These are phyloP conservation scores for Caiman crocodilus DNA, from an alignment of 2,797 vertebrate species.

Conservation along the genomic window DNA sequence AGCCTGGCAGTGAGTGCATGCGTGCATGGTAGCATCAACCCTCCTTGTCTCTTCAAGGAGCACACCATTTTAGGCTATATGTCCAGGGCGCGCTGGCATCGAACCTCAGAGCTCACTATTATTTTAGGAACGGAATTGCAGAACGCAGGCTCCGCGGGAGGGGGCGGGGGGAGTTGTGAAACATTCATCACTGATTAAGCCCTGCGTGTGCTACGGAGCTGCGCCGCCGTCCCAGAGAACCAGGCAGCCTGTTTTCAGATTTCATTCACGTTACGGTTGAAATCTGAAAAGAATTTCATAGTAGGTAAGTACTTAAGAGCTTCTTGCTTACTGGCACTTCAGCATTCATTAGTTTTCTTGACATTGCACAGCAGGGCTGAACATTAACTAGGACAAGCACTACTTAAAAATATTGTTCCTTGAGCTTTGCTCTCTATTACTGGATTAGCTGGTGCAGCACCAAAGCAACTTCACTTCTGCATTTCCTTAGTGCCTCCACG, in stretches of 20 bases:
- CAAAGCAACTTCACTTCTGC: background rate
- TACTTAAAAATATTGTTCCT: conserved; percentile 16
- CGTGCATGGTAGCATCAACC: fast-evolving
- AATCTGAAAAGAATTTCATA: background rate
- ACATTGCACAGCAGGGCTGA: conserved; percentile 53
- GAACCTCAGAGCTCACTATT: background rate
- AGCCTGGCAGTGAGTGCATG: background rate
- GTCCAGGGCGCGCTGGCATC: fast-evolving
- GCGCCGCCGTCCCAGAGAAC: fast-evolving
- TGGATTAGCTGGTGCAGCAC: background rate
- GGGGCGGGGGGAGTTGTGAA: background rate
- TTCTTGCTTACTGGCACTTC: conserved; percentile 10
- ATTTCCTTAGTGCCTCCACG: background rate
- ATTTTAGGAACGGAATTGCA: background rate
- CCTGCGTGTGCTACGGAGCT: fast-evolving
- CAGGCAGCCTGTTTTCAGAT: background rate
- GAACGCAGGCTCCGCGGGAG: background rate
- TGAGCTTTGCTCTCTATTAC: conserved; percentile 48
- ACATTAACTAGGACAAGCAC: conserved; percentile 56
- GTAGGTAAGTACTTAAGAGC: background rate
- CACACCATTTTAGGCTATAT: background rate
- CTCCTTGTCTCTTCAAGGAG: background rate
- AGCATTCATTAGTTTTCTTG: conserved; percentile 45
- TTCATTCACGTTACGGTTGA: background rate
- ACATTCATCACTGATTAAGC: background rate